phyloP scores from a whole-genome alignment of 2,113 vertebrate species.

The Butorides virescens region DNA sequence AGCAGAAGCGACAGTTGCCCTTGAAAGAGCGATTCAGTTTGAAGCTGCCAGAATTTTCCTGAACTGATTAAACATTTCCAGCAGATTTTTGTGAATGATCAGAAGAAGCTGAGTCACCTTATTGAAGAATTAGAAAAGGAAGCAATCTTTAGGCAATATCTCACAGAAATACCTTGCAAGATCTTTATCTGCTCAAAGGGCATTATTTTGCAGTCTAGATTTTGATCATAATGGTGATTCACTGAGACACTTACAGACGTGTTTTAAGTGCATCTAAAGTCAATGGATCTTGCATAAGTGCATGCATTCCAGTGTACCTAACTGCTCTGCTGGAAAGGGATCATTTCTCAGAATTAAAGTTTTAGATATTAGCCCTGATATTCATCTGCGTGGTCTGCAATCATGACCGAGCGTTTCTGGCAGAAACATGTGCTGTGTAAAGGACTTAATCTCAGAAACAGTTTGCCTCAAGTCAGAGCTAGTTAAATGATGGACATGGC shows the following conservation, averaged over 20 bases:
- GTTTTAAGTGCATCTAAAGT: not conserved
- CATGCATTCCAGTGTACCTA: not conserved
- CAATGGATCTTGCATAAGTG: not conserved
- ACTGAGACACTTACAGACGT: not conserved
- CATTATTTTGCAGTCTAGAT: not conserved
- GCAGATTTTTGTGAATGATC: conserved; percentile 34
- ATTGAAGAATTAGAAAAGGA: conserved; percentile 31
- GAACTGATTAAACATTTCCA: conserved; percentile 9
- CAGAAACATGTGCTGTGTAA: not conserved
- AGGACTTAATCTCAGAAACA: not conserved
- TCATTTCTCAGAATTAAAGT: not conserved
- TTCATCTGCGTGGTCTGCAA: not conserved
- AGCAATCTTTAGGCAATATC: not conserved
- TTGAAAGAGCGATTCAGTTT: conserved; percentile 27
- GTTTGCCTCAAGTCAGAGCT: not conserved
- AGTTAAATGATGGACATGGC: not conserved
- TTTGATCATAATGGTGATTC: not conserved
- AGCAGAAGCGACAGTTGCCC: conserved; percentile 22
- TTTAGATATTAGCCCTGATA: not conserved
- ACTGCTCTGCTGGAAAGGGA: not conserved
- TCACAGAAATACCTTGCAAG: not conserved
- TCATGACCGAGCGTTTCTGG: not conserved
- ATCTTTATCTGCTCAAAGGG: not conserved
- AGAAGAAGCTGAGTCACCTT: conserved; percentile 15
- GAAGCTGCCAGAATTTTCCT: conserved; percentile 60